Percentiles rank a stretch among this genome's conserved stretches.
These are phyloP conservation scores for Panthera uncia DNA, from an alignment of 2,113 vertebrate genomes.

Conservation along the genomic window DNA sequence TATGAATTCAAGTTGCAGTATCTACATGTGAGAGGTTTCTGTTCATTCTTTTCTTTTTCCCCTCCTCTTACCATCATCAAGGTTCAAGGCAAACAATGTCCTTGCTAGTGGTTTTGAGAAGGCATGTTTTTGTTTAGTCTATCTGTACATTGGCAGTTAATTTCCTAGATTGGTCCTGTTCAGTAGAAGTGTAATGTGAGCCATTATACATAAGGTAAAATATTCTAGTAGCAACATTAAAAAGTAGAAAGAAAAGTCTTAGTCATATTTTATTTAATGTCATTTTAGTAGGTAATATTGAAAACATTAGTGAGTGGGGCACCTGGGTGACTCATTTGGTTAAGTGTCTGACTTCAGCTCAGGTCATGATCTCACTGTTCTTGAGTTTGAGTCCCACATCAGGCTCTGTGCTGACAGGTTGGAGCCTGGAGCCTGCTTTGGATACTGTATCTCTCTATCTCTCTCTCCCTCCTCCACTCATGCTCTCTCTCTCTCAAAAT, in stretches of 20 bases:
- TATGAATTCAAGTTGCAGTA: not conserved
- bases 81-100: not conserved
- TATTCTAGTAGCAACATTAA: not conserved
- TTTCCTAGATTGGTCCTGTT: not conserved
- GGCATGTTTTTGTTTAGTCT: not conserved
- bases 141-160: not conserved
- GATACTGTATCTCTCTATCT: too few species aligned
- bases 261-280: not conserved
- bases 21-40: not conserved
- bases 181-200: not conserved
- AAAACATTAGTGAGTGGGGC: not conserved
- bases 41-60: not conserved
- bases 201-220: not conserved
- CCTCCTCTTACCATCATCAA: not conserved
- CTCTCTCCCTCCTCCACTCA: too few species aligned
- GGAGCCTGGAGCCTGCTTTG: too few species aligned
- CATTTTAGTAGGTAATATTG: not conserved
- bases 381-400: too few species aligned
- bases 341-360: too few species aligned
- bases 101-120: not conserved
- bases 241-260: not conserved
- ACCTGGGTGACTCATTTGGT: too few species aligned
- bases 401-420: too few species aligned
- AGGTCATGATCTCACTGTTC: too few species aligned
- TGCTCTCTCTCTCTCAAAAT: too few species aligned